Evolutionary conservation across 92 coral and sea anemone species (phyloP), one percentile per base, ranked within the genome.

Genomic region (Parazoanthus atlanticus): DNA sequence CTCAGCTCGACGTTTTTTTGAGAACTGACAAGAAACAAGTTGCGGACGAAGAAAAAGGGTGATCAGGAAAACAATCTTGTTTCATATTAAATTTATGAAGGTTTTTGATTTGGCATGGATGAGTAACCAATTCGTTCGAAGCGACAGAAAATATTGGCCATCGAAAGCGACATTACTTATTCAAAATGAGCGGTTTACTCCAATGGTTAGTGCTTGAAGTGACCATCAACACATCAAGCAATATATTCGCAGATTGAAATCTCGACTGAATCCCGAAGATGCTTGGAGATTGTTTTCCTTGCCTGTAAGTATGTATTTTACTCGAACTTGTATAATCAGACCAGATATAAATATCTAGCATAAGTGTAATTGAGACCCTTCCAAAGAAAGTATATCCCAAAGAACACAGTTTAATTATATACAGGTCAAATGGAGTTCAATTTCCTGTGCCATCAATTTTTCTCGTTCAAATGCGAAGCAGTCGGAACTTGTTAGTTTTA

Each of bases 231-330:
- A 8, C 28, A 19, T 19, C 79, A 23, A 38, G 28, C 28, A 36
- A 1, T 36, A 21, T 36, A 21, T 11, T 75, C 43, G 10, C 17
- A 36, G 52, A 21, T 23, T 61, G 28, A 61, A 19, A 61, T 21
- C 28, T 56, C 65, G 65, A 16, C 52, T 19, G 79, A 73, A 32
- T 33, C 77, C 77, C 23, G 17, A 29, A 74, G 46, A 75, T 75
- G 79, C 17, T 75, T 41, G 52, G 79, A 11, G 79, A 75, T 40
- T 75, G 79, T n/a, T 75, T 75, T n/a, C 79, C 40, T 7, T 75
- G 79, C 21, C 52, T 75, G 79, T 75, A 75, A 75, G 79, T 75
- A 75, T 23, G 3, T 12, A n/a, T 75, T 36, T 19, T 75, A 75
- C n/a, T 74, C 28, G 8, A 61, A 23, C 69, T 61, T 23, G 26